phyloP scores from a whole-genome alignment of 2,113 vertebrate species.

The Gnathonemus echidnorhynchus region DNA sequence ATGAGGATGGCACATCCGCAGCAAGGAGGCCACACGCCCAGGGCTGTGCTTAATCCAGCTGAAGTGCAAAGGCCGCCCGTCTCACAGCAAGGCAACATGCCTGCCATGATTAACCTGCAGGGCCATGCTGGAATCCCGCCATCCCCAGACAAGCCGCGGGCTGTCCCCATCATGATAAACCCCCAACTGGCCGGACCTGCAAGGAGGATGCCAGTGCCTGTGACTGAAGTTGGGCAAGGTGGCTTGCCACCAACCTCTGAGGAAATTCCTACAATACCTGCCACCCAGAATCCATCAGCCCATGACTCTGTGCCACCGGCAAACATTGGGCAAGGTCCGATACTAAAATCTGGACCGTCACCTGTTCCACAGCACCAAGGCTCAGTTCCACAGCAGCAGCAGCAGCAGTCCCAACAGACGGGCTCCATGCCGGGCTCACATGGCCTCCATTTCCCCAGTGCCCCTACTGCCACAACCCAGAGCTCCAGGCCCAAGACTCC shows the following conservation, averaged over 20 bases:
- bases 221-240: slow-evolving; percentile 77
- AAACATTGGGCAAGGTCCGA: slow-evolving; percentile 67
- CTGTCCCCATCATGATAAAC: slow-evolving; percentile 76
- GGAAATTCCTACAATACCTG: slow-evolving; percentile 55
- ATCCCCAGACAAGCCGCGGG: slow-evolving; percentile 73
- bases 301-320: slow-evolving; percentile 70
- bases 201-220: slow-evolving; percentile 83
- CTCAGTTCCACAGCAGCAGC: slow-evolving; percentile 82
- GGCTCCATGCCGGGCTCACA: slow-evolving; percentile 70
- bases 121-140: slow-evolving; percentile 62
- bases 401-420: slow-evolving; percentile 62
- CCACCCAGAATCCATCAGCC: slow-evolving; percentile 49
- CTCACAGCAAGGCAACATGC: slow-evolving; percentile 58
- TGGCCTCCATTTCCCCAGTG: slow-evolving; percentile 81
- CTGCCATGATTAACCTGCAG: slow-evolving; percentile 71
- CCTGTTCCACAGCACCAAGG: slow-evolving; percentile 75
- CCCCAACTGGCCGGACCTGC: slow-evolving; percentile 67
- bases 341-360: slow-evolving; percentile 82
- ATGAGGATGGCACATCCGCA: slow-evolving; percentile 72
- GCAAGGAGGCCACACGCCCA: slow-evolving; percentile 50
- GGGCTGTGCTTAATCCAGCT: slow-evolving; percentile 54
- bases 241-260: slow-evolving; percentile 67
- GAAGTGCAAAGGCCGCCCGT: slow-evolving; percentile 63
- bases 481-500: slow-evolving; percentile 95
- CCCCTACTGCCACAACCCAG: slow-evolving; percentile 75